Evolutionary conservation across 2,113 vertebrate genomes (phyloP).

Genomic region (Lophotis ruficrista): DNA sequence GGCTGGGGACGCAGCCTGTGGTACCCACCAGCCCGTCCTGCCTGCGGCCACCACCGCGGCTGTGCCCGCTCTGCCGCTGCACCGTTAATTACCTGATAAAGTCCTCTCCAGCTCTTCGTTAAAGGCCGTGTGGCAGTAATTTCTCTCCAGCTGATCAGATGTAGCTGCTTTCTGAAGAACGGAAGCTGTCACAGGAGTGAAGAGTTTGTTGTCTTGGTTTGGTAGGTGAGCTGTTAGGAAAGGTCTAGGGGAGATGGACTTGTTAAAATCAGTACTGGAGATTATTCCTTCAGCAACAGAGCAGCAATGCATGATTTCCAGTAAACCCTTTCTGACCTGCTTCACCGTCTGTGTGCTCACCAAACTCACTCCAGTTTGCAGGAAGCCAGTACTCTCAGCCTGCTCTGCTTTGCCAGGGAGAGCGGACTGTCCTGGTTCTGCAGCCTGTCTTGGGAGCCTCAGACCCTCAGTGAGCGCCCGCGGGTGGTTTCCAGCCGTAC

Average conservation of each 20-base stretch:
- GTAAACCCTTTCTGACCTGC: neutral
- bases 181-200: neutral
- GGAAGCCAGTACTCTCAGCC: no score
- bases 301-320: neutral
- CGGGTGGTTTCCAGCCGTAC: neutral
- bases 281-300: neutral
- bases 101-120: neutral
- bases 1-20: neutral
- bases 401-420: neutral
- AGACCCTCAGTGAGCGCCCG: neutral
- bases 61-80: neutral
- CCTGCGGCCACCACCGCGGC: neutral
- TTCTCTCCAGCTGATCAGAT: neutral
- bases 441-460: neutral
- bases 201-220: neutral
- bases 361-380: neutral
- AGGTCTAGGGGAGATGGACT: neutral
- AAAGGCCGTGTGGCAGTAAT: neutral
- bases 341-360: neutral
- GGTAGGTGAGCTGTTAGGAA: neutral
- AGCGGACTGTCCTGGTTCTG: neutral
- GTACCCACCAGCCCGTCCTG: neutral
- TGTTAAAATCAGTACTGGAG: neutral
- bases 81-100: neutral
- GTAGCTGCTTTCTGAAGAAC: neutral